These are phyloP conservation scores for Pyralis farinalis DNA, from an alignment of 2,888 invertebrate genomes.

Conservation along the genomic window DNA sequence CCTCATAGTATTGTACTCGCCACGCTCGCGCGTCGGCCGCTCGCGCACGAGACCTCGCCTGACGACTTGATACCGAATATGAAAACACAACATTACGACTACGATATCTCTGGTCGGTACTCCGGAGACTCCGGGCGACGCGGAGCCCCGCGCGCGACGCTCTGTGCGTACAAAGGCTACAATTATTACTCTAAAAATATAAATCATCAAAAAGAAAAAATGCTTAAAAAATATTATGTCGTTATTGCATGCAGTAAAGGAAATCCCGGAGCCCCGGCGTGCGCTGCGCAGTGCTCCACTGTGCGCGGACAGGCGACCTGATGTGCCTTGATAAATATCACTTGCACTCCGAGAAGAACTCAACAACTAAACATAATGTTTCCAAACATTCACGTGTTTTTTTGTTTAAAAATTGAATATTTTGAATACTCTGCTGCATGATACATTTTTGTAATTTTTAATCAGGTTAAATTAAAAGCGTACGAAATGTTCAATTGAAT, in stretches of 20 bases:
- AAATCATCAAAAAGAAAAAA: constrained; percentile 38
- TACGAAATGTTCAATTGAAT: too few species aligned
- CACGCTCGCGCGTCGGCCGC: constrained; percentile 18
- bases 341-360: too few species aligned
- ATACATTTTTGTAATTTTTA: too few species aligned
- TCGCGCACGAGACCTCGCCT: constrained; percentile 14
- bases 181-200: constrained; percentile 33
- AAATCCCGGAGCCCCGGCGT: neutral
- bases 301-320: too few species aligned
- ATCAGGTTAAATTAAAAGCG: too few species aligned
- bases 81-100: constrained; percentile 18
- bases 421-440: too few species aligned
- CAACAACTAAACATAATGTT: too few species aligned
- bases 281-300: neutral
- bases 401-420: too few species aligned
- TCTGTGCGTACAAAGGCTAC: constrained; percentile 33
- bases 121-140: constrained; percentile 31
- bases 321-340: too few species aligned
- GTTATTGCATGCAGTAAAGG: neutral
- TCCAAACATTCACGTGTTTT: too few species aligned
- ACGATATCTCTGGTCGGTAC: constrained; percentile 41
- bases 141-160: constrained; percentile 13
- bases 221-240: constrained; percentile 23
- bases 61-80: too few species aligned
- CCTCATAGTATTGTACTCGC: constrained; percentile 41